Base-by-base conservation (phyloP, 1,140 invertebrate species). In the Drosophila arizonae region DNA sequence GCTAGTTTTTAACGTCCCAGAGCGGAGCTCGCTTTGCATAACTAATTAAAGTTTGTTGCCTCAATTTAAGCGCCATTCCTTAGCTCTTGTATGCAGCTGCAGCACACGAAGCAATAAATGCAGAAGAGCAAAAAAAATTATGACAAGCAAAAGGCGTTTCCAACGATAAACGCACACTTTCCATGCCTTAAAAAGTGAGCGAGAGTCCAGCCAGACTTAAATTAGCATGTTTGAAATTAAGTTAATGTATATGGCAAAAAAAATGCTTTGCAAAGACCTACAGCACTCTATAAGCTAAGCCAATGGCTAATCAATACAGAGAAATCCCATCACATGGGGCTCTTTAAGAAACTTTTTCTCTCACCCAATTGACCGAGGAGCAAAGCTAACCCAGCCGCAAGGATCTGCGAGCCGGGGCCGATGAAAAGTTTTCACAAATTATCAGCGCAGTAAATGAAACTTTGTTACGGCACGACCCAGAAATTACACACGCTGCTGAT, bases 1-100 rank as follows among this genome's bases (percentile, higher is more conserved):
- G 70, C 41, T 51, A 56, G 56, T 57, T 81, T 80, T 70, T 71
- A 61, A 51, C 69, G 43, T 73, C 66, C 82, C 79, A 79, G 65
- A 69, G 79, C 79, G 61, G 72, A 76, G 75, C 51, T 73, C 72
- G 76, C 61, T 87, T 88, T 87, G 82, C 82, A 88, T 87, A 88
- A 77, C 82, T 87, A 87, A 87, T 87, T 87, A 87, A 88, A 87
- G 84, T 88, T 87, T 80, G 76, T 71, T 73, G 71, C 60, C 65
- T 70, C 72, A 78, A 75, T 77, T 81, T 64, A 77, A 78, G 81
- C 75, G 61, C 68, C 68, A 87, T 87, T 86, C 79, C 76, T 79
- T 64, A 72, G 70, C 77, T 79, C 52, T 77, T 62, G 60, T 55
- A 43, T 43, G 61, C 64, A 66, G 9, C 57, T 30, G 24, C 50